phyloP scores from a whole-genome alignment of 1,140 invertebrate genomes.

The Pachyrhynchus sulphureomaculatus region DNA sequence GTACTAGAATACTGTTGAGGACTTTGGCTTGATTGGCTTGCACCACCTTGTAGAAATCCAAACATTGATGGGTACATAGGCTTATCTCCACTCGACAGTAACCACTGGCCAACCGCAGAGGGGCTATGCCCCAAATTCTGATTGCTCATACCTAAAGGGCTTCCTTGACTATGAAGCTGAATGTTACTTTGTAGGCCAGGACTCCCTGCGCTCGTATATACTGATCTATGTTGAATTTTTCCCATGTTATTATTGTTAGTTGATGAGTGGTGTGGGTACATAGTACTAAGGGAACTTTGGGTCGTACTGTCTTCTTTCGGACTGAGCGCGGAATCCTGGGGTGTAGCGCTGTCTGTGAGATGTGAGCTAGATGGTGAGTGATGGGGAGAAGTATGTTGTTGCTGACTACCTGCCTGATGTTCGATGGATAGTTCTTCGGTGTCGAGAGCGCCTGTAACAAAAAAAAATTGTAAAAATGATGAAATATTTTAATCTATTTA shows the following conservation, averaged over 20 bases:
- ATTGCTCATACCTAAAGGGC: slow-evolving; percentile 40
- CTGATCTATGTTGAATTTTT: slow-evolving; percentile 48
- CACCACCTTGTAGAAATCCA: slow-evolving; percentile 50
- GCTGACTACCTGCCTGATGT: slow-evolving; percentile 44
- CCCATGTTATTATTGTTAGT: slow-evolving; percentile 53
- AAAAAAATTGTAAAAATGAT: background rate
- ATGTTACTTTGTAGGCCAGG: slow-evolving; percentile 41
- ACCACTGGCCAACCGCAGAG: slow-evolving; percentile 52
- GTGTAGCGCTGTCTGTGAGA: slow-evolving; percentile 51
- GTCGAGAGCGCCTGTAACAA: slow-evolving; percentile 70
- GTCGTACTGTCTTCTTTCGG: slow-evolving; percentile 73
- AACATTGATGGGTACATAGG: slow-evolving; percentile 58
- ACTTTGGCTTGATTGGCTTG: slow-evolving; percentile 48
- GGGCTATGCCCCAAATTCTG: slow-evolving; percentile 47
- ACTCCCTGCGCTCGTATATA: slow-evolving; percentile 44
- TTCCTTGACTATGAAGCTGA: slow-evolving; percentile 40
- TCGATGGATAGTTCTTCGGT: slow-evolving; percentile 74
- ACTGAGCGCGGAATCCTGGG: slow-evolving; percentile 52
- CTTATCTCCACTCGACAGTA: slow-evolving; percentile 56
- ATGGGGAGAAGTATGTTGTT: slow-evolving; percentile 48
- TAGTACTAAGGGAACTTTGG: slow-evolving; percentile 62
- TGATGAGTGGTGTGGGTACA: slow-evolving; percentile 56
- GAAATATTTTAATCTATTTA: no score
- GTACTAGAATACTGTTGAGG: slow-evolving; percentile 53
- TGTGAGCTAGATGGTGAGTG: slow-evolving; percentile 45